A percentile compares a stretch with the other conserved stretches of the same genome.
Evolutionary conservation across 1,140 invertebrate species (phyloP).

Genomic region (Danaus melanippus): DNA sequence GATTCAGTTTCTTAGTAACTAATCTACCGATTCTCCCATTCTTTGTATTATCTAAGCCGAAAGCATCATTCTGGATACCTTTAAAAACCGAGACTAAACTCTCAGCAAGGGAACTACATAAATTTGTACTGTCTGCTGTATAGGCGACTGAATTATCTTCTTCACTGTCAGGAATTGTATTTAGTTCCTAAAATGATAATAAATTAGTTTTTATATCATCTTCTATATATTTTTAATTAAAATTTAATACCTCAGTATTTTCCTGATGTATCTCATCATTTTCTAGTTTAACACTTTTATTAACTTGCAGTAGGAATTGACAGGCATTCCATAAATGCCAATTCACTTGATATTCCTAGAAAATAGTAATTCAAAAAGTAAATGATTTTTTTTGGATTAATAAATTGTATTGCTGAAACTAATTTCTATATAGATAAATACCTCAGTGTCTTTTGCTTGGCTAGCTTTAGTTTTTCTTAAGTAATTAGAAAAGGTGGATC

Average conservation of each 20-base stretch:
- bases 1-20: slow-evolving; percentile 39
- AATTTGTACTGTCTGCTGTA: slow-evolving; percentile 16
- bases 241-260: slow-evolving; percentile 12
- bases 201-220: too few species aligned
- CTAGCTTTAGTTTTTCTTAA: slow-evolving; percentile 53
- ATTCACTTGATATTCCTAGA: slow-evolving; percentile 49
- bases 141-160: slow-evolving; percentile 15
- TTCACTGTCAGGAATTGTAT: slow-evolving; percentile 16
- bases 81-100: slow-evolving; percentile 43
- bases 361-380: slow-evolving; percentile 5
- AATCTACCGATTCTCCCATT: slow-evolving; percentile 37
- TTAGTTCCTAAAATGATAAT: too few species aligned
- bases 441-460: slow-evolving; percentile 38
- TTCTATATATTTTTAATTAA: neutral
- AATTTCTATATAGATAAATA: slow-evolving; percentile 4
- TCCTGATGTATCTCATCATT: slow-evolving; percentile 4
- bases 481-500: slow-evolving; percentile 58
- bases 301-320: slow-evolving; percentile 49
- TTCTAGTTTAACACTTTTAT: slow-evolving; percentile 22
- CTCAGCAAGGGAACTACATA: slow-evolving; percentile 39
- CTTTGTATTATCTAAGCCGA: slow-evolving; percentile 41
- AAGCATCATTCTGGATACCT: slow-evolving; percentile 47
- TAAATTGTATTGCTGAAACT: too few species aligned
- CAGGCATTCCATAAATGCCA: slow-evolving; percentile 61
- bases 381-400: slow-evolving; percentile 4